These are phyloP conservation scores for Tenthredo notha DNA, from an alignment of 2,888 invertebrate species.

Conservation along the genomic window DNA sequence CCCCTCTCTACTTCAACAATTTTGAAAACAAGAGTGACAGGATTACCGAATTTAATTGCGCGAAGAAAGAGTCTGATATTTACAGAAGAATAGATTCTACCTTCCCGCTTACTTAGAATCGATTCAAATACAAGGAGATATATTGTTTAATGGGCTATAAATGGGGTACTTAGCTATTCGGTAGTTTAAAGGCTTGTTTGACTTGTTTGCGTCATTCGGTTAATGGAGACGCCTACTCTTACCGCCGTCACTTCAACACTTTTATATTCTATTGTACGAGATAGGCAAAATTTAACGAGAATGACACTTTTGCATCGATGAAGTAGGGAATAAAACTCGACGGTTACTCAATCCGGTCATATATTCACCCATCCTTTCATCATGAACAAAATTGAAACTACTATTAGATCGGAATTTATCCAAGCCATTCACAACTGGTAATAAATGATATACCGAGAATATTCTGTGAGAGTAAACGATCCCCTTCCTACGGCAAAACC, in stretches of 20 bases:
- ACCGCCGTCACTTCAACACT: neutral
- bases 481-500: too few species aligned
- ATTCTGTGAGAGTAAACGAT: too few species aligned
- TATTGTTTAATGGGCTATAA: slow-evolving; percentile 18
- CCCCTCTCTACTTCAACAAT: neutral
- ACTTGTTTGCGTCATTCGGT: slow-evolving; percentile 9
- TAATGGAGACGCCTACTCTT: slow-evolving; percentile 18
- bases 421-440: neutral
- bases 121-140: neutral
- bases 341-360: neutral
- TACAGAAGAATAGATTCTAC: neutral
- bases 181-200: slow-evolving; percentile 43
- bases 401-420: neutral
- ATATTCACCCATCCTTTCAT: neutral
- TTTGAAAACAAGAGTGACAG: neutral
- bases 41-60: neutral
- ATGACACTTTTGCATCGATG: neutral
- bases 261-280: slow-evolving; percentile 7
- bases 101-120: neutral
- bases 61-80: neutral
- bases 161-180: slow-evolving; percentile 2
- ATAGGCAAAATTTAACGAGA: slow-evolving; percentile 15
- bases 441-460: too few species aligned
- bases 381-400: neutral
- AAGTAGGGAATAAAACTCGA: neutral